phyloP scores from a whole-genome alignment of 1,140 invertebrate genomes.

The Drosophila serrata region DNA sequence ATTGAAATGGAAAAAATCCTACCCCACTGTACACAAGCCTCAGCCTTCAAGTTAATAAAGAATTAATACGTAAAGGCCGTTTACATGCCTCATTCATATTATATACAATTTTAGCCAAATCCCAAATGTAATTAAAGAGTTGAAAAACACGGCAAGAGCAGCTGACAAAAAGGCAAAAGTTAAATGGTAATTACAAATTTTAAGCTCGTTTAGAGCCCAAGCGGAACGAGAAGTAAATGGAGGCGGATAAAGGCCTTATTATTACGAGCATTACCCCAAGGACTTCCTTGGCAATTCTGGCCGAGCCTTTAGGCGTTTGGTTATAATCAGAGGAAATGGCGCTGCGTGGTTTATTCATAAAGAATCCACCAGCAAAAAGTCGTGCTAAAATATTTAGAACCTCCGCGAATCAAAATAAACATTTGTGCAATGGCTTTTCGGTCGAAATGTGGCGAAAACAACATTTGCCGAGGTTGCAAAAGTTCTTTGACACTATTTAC shows the following conservation, averaged over 20 bases:
- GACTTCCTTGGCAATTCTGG: slow-evolving; percentile 37
- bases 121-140: slow-evolving; percentile 59
- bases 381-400: slow-evolving; percentile 30
- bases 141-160: slow-evolving; percentile 19
- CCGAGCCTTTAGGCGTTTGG: slow-evolving; percentile 6
- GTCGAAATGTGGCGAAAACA: slow-evolving; percentile 4
- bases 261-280: slow-evolving; percentile 20
- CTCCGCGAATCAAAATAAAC: slow-evolving; percentile 15
- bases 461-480: slow-evolving; percentile 11
- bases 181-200: slow-evolving; percentile 64
- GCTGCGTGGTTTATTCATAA: slow-evolving; percentile 39
- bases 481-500: slow-evolving; percentile 33
- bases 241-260: slow-evolving; percentile 6
- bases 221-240: slow-evolving; percentile 12
- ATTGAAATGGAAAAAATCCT: neutral
- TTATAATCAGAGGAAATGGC: slow-evolving; percentile 30
- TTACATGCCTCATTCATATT: slow-evolving; percentile 52
- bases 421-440: slow-evolving; percentile 36
- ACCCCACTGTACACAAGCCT: neutral
- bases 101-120: slow-evolving; percentile 43
- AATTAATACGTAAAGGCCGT: slow-evolving; percentile 45
- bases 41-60: slow-evolving; percentile 38
- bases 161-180: slow-evolving; percentile 44
- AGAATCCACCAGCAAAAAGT: neutral
- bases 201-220: slow-evolving; percentile 39